Conservation (phyloP, 2,888 invertebrate genomes). For the Brachypterus glaber region DNA sequence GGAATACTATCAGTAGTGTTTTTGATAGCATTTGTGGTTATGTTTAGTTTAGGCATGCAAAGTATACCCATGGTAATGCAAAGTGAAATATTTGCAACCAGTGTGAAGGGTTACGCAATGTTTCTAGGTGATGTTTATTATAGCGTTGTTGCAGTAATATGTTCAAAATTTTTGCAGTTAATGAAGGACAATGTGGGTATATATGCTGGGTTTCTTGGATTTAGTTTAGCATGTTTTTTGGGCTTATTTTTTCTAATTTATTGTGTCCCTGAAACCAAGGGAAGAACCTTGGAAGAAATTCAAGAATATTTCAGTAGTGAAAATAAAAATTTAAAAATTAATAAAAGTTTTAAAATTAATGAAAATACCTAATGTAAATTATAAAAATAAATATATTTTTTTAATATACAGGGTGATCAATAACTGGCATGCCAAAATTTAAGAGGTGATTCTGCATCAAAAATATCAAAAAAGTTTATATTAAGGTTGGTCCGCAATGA, state of each 20-base stretch:
- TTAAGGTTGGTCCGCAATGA: no score
- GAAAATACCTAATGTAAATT: slow-evolving; percentile 22
- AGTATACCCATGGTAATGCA: not conserved
- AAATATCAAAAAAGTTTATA: no score
- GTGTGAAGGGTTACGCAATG: not conserved
- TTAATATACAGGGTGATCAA: no score
- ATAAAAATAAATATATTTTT: no score
- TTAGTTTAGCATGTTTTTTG: not conserved
- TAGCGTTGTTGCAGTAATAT: not conserved
- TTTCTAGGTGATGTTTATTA: not conserved
- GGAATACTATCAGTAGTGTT: not conserved
- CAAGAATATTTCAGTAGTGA: not conserved
- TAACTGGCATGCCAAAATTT: no score
- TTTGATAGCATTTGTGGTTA: not conserved
- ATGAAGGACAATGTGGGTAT: slow-evolving; percentile 1
- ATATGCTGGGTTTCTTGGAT: not conserved
- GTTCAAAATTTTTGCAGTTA: not conserved
- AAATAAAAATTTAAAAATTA: no score
- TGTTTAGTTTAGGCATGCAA: not conserved
- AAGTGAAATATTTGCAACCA: not conserved
- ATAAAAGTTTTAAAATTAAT: slow-evolving; percentile 25
- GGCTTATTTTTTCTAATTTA: not conserved
- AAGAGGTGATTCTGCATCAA: no score
- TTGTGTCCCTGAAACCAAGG: slow-evolving; percentile 1
- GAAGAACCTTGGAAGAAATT: not conserved